phyloP scores from a whole-genome alignment of 2,113 vertebrate species.

The Phoenicopterus ruber region DNA sequence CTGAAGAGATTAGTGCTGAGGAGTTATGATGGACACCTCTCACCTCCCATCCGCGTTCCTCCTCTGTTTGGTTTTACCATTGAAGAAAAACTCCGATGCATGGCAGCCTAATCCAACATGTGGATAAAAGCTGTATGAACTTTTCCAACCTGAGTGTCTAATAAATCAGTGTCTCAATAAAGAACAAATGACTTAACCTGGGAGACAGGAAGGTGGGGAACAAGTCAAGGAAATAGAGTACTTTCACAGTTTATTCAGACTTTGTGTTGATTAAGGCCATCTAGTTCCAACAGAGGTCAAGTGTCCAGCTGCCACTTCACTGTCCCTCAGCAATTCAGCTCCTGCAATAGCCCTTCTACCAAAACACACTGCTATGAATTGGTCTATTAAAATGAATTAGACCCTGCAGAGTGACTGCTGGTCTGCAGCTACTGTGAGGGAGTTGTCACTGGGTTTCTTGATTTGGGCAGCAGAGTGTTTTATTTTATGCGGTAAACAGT shows the following conservation, averaged over 20 bases:
- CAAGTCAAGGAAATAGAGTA: neutral
- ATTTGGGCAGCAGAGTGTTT: neutral
- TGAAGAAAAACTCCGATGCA: neutral
- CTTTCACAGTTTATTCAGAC: neutral
- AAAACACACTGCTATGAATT: neutral
- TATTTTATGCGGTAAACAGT: neutral
- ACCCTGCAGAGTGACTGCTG: neutral
- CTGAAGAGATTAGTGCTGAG: neutral
- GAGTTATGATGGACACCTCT: neutral
- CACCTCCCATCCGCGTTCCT: neutral
- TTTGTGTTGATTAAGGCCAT: constrained; percentile 16
- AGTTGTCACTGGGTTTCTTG: neutral
- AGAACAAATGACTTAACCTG: neutral
- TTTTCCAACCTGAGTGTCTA: neutral
- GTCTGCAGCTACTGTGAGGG: neutral
- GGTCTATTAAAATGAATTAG: constrained; percentile 7
- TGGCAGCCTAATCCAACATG: neutral
- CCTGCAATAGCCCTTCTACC: neutral
- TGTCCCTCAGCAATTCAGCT: neutral
- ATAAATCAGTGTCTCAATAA: constrained; percentile 20
- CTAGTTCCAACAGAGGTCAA: neutral
- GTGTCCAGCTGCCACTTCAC: neutral
- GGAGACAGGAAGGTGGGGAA: neutral
- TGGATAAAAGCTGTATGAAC: neutral
- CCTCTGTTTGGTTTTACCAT: neutral